phyloP scores from a whole-genome alignment of 2,888 invertebrate species.

The Lithophane socia region DNA sequence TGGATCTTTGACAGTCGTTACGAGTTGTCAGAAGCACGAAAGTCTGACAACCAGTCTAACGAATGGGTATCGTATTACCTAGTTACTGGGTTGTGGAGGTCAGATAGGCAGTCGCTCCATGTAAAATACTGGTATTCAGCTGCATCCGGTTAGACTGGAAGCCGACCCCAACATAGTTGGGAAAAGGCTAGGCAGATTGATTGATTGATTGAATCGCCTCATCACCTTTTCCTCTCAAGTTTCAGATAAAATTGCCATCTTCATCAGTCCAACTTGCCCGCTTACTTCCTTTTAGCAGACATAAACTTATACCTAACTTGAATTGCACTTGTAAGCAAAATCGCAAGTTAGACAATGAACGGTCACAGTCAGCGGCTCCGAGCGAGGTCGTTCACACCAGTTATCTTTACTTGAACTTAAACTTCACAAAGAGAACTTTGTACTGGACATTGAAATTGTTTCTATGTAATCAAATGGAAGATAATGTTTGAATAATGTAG shows the following conservation, averaged over 20 bases:
- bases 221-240: not conserved
- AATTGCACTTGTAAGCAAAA: constrained; percentile 52
- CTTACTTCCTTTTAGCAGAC: constrained; percentile 3
- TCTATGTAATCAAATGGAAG: constrained; percentile 35
- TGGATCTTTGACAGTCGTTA: too few relatives aligned
- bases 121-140: too few relatives aligned
- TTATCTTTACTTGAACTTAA: constrained; percentile 63
- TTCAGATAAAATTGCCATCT: not conserved
- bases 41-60: too few relatives aligned
- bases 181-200: too few relatives aligned
- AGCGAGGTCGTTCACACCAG: constrained; percentile 58
- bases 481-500: constrained; percentile 26
- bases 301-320: constrained; percentile 8
- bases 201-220: too few relatives aligned
- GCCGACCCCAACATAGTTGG: too few relatives aligned
- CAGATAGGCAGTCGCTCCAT: too few relatives aligned
- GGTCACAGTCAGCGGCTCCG: constrained; percentile 62
- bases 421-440: constrained; percentile 47
- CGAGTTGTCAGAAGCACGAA: too few relatives aligned
- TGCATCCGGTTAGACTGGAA: too few relatives aligned
- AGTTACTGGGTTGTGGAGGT: too few relatives aligned
- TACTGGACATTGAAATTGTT: constrained; percentile 40
- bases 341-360: constrained; percentile 59
- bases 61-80: too few relatives aligned
- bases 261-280: not conserved